These are phyloP conservation scores for Bruchidius siliquastri DNA, from an alignment of 2,888 invertebrate genomes.

Conservation along the genomic window DNA sequence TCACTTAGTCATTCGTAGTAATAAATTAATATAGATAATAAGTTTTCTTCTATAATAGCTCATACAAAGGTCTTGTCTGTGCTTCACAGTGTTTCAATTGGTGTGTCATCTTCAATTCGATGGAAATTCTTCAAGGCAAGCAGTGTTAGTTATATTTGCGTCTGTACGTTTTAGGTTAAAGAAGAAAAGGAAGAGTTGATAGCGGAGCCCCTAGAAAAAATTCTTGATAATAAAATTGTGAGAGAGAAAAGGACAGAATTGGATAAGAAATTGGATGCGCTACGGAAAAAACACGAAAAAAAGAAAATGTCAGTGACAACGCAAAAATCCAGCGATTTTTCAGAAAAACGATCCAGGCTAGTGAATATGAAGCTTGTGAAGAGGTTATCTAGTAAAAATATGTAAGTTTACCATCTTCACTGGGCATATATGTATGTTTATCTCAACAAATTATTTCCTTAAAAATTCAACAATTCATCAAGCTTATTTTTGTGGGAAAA, in stretches of 20 bases:
- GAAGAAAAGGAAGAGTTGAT: slow-evolving; percentile 57
- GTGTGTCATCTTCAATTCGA: too few species aligned
- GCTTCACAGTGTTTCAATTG: too few species aligned
- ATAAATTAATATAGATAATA: too few species aligned
- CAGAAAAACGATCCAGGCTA: slow-evolving; percentile 66
- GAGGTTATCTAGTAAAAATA: slow-evolving; percentile 71
- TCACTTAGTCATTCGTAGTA: too few species aligned
- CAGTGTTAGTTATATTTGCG: too few species aligned
- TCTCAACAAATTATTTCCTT: too few species aligned
- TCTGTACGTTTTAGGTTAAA: slow-evolving; percentile 27
- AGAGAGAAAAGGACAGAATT: slow-evolving; percentile 78
- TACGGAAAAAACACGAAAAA: slow-evolving; percentile 79
- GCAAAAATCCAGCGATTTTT: slow-evolving; percentile 57
- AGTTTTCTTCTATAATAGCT: too few species aligned
- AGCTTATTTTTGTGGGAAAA: too few species aligned
- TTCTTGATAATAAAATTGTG: slow-evolving; percentile 77
- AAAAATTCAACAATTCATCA: too few species aligned
- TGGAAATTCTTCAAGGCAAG: too few species aligned
- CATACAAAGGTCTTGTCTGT: too few species aligned
- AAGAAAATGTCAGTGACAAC: slow-evolving; percentile 58
- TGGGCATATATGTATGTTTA: too few species aligned
- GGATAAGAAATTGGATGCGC: slow-evolving; percentile 79
- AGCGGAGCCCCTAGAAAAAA: slow-evolving; percentile 73
- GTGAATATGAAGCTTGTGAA: slow-evolving; percentile 72
- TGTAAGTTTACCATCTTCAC: slow-evolving; percentile 55